Base-by-base conservation (phyloP, 2,888 invertebrate genomes). In the Acanthosepion lycidas region DNA sequence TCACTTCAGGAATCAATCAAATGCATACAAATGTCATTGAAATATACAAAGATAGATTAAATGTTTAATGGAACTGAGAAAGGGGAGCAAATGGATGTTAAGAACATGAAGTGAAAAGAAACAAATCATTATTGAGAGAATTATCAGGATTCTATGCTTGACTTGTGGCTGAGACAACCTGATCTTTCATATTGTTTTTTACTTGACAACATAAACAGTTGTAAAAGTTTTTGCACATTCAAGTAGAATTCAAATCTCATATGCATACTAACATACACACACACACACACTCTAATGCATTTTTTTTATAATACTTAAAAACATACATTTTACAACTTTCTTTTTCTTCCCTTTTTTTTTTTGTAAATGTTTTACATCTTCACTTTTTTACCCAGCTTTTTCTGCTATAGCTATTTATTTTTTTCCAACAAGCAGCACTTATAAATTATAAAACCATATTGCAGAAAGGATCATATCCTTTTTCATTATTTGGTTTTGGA, bases 131-230 rank as follows among this genome's bases (percentile, higher is more conserved):
- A 51, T 51, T 51, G 51, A 51, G 8, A 51, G 51, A 0, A 51
- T 51, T 51, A 51, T 59, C 23, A 59, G 78, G 33, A 78, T 78
- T n/a, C n/a, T 78, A n/a, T 78, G n/a, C 9, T 78, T 78, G 78
- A 78, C n/a, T 78, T 1, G 15, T n/a, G 78, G 15, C 15, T 78
- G n/a, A 78, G 78, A 78, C 78, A 78, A n/a, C 33, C n/a, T n/a
- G 12, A 33, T 78, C 78, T n/a, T 78, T 78, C 78, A 78, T 18
- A 78, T 78, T 78, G 6, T 78, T 78, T n/a, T n/a, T 78, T n/a
- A 78, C 78, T 78, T 78, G 15, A 78, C n/a, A 78, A n/a, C n/a
- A 78, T 78, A n/a, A 78, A 78, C 78, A n/a, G n/a, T 78, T 78
- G n/a, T n/a, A 12, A n/a, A 78, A 5, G 78, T n/a, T 18, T 78